Evolutionary conservation across 2,888 invertebrate genomes (phyloP), one percentile per base, ranked within the genome.

Genomic region (Azorinus chamasolen): DNA sequence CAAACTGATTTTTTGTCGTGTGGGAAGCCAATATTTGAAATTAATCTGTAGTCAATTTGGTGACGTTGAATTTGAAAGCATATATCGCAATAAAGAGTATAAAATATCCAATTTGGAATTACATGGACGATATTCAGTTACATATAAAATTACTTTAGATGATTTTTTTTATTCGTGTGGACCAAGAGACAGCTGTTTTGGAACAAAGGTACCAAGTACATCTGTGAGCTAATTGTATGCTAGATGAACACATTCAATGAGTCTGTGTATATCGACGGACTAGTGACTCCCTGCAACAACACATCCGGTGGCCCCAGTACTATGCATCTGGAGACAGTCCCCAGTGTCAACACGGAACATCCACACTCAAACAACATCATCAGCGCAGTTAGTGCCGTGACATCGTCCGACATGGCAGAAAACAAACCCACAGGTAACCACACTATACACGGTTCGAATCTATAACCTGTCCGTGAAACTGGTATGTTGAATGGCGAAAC

Each of bases 201-300:
- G 32, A 32, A 32, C 32, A 6, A 32, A 4, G 32, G 32, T 32
- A 10, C 32, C 10, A 32, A 32, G 32, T 32, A 32, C 10, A 32
- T 32, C 32, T 32, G 32, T 32, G 32, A 32, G 32, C 32, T 32
- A 6, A 32, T 32, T 32, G 32, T 32, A 46, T 45, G 59, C 66
- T 89, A 89, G 80, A 90, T 89, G 89, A 88, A 90, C 89, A 75
- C 87, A 74, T 72, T 89, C 81, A 84, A 87, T 81, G 89, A 89
- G 37, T 78, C 86, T 20, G 65, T 89, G 83, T 88, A 84, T 72
- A 78, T 89, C 62, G 89, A 89, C 75, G 89, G 87, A 77, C 84
- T 89, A 53, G 88, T 87, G 74, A 72, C 43, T 24, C 57, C 45
- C 41, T 41, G 37, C 63, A 62, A 54, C 58, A 45, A 25, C 55